Evolutionary conservation across 2,113 vertebrate species (phyloP).

Genomic region (Hippopotamus amphibius): DNA sequence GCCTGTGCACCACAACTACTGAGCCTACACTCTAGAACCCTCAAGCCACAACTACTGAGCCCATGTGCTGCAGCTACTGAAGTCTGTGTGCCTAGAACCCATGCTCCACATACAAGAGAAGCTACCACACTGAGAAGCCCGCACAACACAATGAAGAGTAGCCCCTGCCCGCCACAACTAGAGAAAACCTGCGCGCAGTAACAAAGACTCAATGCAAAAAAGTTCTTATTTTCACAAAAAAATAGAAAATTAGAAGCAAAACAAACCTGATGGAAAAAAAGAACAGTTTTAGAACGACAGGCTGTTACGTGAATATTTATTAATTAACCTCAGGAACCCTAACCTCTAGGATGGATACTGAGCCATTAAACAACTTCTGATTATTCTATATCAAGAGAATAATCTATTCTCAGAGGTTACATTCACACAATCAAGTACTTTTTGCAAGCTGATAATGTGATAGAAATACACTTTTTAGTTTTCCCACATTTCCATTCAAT

Average conservation of each 20-base stretch:
- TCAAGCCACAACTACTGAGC: too few species aligned
- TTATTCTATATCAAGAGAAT: neutral
- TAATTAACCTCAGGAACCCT: neutral
- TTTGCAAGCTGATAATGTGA: neutral
- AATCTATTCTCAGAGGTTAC: neutral
- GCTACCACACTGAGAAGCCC: too few species aligned
- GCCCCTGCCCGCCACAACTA: too few species aligned
- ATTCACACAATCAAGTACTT: neutral
- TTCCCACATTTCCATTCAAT: neutral
- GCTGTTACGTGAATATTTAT: neutral
- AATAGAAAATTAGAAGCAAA: slow-evolving; percentile 40
- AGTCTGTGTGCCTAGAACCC: too few species aligned
- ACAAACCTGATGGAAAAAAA: slow-evolving; percentile 1
- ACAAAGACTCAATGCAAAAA: neutral
- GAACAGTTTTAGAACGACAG: neutral
- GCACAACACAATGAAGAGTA: too few species aligned
- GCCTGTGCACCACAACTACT: too few species aligned
- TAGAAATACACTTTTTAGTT: neutral
- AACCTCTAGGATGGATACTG: neutral
- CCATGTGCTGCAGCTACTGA: too few species aligned
- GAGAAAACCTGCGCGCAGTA: too few species aligned
- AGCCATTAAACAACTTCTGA: neutral
- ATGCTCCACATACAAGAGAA: too few species aligned
- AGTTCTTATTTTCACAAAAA: slow-evolving; percentile 71
- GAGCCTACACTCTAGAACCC: too few species aligned